Conservation (phyloP, 2,113 vertebrate species). For the Arizona elegans region DNA sequence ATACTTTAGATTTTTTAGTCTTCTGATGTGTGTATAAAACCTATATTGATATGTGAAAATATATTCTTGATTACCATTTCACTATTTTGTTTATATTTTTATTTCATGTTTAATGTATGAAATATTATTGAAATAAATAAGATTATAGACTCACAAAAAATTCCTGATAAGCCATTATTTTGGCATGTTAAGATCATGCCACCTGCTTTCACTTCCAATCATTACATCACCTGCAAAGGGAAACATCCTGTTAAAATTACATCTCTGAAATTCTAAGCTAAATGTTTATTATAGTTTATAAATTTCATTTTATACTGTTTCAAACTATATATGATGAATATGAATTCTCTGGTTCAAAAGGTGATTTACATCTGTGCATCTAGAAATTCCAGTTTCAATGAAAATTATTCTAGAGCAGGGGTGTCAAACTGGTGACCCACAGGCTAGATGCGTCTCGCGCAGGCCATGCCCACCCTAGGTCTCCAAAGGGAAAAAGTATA, state of each 20-base stretch:
- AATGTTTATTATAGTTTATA: neutral
- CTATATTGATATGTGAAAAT: conserved; percentile 54
- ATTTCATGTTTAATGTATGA: neutral
- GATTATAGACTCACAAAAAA: conserved; percentile 62
- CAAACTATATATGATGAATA: neutral
- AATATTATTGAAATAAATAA: neutral
- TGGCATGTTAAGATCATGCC: neutral
- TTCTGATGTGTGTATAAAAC: conserved; percentile 81
- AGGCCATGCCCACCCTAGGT: too few species aligned
- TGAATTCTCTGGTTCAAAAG: neutral
- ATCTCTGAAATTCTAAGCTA: neutral
- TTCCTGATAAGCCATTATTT: conserved; percentile 59
- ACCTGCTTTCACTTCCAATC: neutral
- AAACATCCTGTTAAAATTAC: neutral
- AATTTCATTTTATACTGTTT: neutral
- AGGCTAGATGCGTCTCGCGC: too few species aligned
- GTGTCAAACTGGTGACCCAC: too few species aligned
- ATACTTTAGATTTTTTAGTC: conserved; percentile 75
- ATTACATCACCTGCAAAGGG: neutral
- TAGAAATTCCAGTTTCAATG: neutral
- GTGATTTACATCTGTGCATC: neutral
- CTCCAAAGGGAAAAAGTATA: too few species aligned
- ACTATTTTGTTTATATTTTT: neutral
- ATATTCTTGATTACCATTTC: neutral
- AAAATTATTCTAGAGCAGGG: neutral